Evolutionary conservation across 2,113 vertebrate species (phyloP).

Genomic region (Emydura subglobosa): DNA sequence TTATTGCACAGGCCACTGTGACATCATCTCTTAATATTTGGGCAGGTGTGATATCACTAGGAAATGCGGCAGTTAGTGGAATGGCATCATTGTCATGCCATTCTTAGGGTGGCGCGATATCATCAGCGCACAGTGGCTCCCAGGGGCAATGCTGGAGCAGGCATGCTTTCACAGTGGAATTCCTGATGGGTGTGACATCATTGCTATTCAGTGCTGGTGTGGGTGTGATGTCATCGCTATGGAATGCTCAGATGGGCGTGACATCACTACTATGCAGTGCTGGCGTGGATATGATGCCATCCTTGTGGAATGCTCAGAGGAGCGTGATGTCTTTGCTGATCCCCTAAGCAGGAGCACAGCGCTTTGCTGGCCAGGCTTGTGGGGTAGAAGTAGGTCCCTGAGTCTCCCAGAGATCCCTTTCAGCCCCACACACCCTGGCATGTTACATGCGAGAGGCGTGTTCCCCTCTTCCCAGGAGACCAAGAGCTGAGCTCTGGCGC

Average conservation of each 20-base stretch:
- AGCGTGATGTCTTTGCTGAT: background rate
- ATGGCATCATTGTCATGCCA: background rate
- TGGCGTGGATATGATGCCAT: background rate
- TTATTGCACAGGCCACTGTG: background rate
- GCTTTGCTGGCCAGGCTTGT: background rate
- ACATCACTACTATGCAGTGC: background rate
- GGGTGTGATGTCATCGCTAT: background rate
- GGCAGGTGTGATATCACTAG: background rate
- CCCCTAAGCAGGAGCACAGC: background rate
- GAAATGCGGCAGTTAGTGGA: background rate
- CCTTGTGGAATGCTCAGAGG: background rate
- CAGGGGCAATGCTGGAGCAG: background rate
- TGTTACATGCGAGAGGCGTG: fast-evolving
- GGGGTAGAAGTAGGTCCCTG: background rate
- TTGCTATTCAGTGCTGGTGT: background rate
- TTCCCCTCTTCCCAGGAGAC: background rate
- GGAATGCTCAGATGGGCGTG: fast-evolving
- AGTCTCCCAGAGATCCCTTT: background rate
- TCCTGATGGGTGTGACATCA: background rate
- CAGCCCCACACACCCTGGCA: fast-evolving
- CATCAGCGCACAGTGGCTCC: fast-evolving
- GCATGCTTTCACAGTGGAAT: background rate
- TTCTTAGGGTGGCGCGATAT: background rate
- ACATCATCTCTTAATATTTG: background rate
- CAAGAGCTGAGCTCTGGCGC: background rate